Percentiles rank a stretch among this genome's conserved stretches.
phyloP scores from a whole-genome alignment of 2,113 vertebrate genomes.

The Diadophis punctatus region DNA sequence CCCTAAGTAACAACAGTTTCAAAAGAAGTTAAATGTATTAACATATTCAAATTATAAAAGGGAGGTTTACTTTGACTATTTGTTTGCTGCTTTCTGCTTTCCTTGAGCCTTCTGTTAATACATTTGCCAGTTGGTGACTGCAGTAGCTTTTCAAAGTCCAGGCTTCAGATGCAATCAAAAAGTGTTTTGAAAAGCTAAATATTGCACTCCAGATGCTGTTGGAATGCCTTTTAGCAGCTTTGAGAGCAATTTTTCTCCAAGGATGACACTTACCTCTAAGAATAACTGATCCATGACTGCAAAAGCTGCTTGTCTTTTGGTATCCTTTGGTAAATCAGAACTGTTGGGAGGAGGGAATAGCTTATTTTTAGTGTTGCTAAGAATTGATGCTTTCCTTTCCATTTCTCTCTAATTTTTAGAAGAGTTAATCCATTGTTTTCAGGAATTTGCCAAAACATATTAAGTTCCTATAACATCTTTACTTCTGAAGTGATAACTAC shows the following conservation, averaged over 20 bases:
- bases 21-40: neutral
- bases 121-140: slow-evolving; percentile 1
- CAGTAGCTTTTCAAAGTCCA: slow-evolving; percentile 22
- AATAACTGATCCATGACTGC: slow-evolving; percentile 42
- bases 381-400: neutral
- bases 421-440: neutral
- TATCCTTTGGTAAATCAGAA: slow-evolving; percentile 11
- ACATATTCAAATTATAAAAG: neutral
- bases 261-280: slow-evolving; percentile 43
- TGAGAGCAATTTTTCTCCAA: slow-evolving; percentile 54
- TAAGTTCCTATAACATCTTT: neutral
- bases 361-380: neutral
- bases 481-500: neutral
- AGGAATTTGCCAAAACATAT: neutral
- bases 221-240: slow-evolving; percentile 51
- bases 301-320: slow-evolving; percentile 26
- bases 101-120: neutral
- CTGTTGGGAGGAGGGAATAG: neutral
- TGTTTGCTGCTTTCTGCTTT: neutral
- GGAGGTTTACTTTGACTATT: neutral
- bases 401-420: neutral
- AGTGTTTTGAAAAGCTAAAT: slow-evolving; percentile 55
- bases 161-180: slow-evolving; percentile 62
- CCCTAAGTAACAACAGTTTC: neutral
- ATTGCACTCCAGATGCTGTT: slow-evolving; percentile 59